These are phyloP conservation scores for Ctenodactylus gundi DNA, from an alignment of 2,113 vertebrate species.

Conservation along the genomic window DNA sequence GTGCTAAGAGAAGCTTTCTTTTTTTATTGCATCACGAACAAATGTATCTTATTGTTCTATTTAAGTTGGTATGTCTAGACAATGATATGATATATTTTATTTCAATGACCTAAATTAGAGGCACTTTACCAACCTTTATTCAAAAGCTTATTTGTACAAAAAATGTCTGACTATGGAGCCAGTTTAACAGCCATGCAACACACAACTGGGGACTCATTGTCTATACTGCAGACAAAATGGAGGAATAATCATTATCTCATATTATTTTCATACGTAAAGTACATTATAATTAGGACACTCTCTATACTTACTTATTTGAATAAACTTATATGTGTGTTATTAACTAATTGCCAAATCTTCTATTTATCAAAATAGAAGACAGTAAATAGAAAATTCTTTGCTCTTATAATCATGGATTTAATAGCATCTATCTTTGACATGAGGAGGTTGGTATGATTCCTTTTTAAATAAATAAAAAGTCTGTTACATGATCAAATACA, in stretches of 20 bases:
- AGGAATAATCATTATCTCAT: constrained; percentile 75
- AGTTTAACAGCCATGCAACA: constrained; percentile 87
- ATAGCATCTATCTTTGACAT: constrained; percentile 31
- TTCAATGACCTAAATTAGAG: constrained; percentile 82
- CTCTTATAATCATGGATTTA: constrained; percentile 55
- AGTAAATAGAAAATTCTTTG: constrained; percentile 73
- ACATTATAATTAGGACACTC: constrained; percentile 73
- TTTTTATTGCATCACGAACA: constrained; percentile 83
- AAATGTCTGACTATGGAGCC: constrained; percentile 83
- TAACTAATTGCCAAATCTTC: constrained; percentile 69
- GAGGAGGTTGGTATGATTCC: constrained; percentile 17
- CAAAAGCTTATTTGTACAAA: constrained; percentile 86
- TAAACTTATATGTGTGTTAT: constrained; percentile 67
- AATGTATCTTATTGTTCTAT: constrained; percentile 86
- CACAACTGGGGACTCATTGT: constrained; percentile 79
- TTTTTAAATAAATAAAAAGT: constrained; percentile 53
- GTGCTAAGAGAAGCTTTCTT: constrained; percentile 75
- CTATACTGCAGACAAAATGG: constrained; percentile 64
- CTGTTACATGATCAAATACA: constrained; percentile 40
- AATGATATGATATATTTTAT: constrained; percentile 83
- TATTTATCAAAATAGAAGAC: constrained; percentile 56
- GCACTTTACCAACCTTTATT: constrained; percentile 84
- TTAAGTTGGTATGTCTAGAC: constrained; percentile 81
- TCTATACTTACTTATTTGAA: constrained; percentile 51
- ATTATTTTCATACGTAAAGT: constrained; percentile 73